Percentiles rank a stretch among this genome's conserved stretches.
Evolutionary conservation across 2,888 invertebrate genomes (phyloP).

Genomic region (Eupithecia abbreviata): DNA sequence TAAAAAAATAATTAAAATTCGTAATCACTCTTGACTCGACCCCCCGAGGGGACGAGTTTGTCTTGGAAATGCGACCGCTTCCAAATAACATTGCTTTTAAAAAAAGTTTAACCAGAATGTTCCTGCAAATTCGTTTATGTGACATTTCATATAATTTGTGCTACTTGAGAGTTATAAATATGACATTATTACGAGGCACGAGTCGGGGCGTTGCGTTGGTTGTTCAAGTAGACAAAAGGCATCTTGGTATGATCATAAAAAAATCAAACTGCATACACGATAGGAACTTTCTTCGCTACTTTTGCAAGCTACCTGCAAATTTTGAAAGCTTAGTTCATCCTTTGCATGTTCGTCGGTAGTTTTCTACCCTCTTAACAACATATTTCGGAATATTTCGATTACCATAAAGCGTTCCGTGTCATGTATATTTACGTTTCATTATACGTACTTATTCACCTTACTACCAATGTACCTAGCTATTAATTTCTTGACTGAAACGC

Average conservation of each 20-base stretch:
- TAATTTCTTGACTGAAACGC: conserved; percentile 63
- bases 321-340: conserved; percentile 81
- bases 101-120: conserved; percentile 57
- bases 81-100: conserved; percentile 50
- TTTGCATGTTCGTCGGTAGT: conserved; percentile 81
- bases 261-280: conserved; percentile 71
- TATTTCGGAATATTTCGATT: conserved; percentile 84
- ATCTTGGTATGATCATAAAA: conserved; percentile 76
- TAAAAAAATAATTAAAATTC: conserved; percentile 85
- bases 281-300: conserved; percentile 68
- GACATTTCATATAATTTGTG: conserved; percentile 61
- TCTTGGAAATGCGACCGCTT: conserved; percentile 56
- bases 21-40: conserved; percentile 83
- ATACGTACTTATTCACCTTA: conserved; percentile 56
- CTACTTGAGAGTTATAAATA: conserved; percentile 66
- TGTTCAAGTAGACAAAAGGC: conserved; percentile 69
- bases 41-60: conserved; percentile 68
- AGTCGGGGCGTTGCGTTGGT: conserved; percentile 58
- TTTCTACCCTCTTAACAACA: conserved; percentile 82
- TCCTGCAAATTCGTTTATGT: conserved; percentile 63
- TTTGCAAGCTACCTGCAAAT: conserved; percentile 73
- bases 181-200: conserved; percentile 67
- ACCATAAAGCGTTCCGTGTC: conserved; percentile 82
- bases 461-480: conserved; percentile 56
- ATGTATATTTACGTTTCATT: conserved; percentile 77